These are phyloP conservation scores for Aegotheles bennettii DNA, from an alignment of 2,113 vertebrate species.

Conservation along the genomic window DNA sequence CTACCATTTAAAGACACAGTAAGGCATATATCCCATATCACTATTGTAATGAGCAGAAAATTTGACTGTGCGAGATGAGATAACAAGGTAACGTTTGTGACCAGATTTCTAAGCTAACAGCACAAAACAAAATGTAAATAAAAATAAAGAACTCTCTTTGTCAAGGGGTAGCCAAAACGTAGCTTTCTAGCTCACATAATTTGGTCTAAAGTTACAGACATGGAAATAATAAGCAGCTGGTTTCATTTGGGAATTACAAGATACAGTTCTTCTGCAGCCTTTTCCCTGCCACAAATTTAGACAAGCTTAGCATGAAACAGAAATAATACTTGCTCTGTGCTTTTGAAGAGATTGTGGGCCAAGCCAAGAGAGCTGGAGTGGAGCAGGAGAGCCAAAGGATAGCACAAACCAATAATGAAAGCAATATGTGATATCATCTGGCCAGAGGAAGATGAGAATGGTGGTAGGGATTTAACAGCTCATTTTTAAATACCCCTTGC, in stretches of 20 bases:
- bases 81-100: background rate
- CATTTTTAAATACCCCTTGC: background rate
- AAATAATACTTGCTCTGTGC: background rate
- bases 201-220: background rate
- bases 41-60: background rate
- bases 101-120: background rate
- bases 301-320: background rate
- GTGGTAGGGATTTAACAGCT: background rate
- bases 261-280: background rate
- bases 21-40: background rate
- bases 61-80: background rate
- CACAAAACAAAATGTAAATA: background rate
- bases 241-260: background rate
- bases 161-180: background rate
- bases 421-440: background rate
- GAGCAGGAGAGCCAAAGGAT: background rate
- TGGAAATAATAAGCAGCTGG: constrained; percentile 15
- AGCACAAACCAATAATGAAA: constrained; percentile 11
- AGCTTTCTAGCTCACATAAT: background rate
- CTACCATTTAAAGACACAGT: background rate
- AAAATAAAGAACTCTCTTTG: background rate
- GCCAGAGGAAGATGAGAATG: background rate
- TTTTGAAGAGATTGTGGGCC: background rate
- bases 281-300: background rate
- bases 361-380: background rate